Evolutionary conservation across 2,797 vertebrate genomes (phyloP), one percentile per base, ranked within the genome.

Genomic region (Octomys mimax): DNA sequence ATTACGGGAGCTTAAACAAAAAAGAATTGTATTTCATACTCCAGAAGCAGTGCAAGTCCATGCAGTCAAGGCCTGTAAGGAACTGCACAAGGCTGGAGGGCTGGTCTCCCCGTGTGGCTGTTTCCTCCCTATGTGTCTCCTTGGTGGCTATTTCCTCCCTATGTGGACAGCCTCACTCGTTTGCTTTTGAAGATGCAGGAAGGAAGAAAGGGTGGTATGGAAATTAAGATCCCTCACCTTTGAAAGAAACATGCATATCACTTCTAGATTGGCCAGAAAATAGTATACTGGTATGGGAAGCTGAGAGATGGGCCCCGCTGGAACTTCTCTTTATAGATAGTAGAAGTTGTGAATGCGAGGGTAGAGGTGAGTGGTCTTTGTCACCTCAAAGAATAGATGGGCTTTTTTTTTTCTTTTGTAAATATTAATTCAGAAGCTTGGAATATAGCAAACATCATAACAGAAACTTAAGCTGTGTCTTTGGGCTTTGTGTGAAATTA

Each of bases 51-150:
- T 39, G 21, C 14, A 3, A 10, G 13, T 71, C 1, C 4, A 3
- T 46, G 1, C 0, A 13, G 49, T 18, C 0, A 71, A 66, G 26
- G 42, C 2, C n/a, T 62, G 33, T 46, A 21, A 73, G 33, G 75
- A 88, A 26, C 13, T 31, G 6, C 33, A 3, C 3, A 9, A 8
- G 31, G 14, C n/a, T 24, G 61, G 92, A 24, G 52, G 61, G 24
- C 57, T 57, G 57, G 26, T 4, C 22, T 87, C 26, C 10, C 61
- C 0, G 11, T 0, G 1, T 39, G 36, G 11, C 77, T 81, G 4
- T 33, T 14, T 24, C 11, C 16, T 33, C 39, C 62, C 6, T 83
- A 42, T 6, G 4, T 42, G 87, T 26, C 28, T 66, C 0, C 13
- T 12, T 1, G 0, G 1, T 46, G 36, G 11, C 77, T 78, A 3